Evolutionary conservation across 2,113 vertebrate genomes (phyloP), one percentile per base, ranked within the genome.

Genomic region (Pygoscelis antarcticus): DNA sequence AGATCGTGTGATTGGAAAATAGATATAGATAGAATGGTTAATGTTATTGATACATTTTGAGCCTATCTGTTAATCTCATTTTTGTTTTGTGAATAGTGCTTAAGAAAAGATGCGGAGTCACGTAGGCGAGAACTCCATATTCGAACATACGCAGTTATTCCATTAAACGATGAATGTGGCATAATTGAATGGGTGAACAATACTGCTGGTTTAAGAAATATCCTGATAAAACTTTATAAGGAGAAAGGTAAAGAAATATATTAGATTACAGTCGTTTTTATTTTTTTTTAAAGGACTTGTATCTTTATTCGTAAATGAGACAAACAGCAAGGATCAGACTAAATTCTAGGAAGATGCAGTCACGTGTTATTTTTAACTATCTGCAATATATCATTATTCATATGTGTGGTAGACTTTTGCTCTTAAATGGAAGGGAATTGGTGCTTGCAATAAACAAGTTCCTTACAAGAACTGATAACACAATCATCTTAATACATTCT

Each of bases 181-280:
- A 99, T 99, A 93, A 99, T 99, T 69, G 99, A 99, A 95, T 99
- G 99, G 99, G 99, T 99, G 91, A 99, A 99, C 98, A 99, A 99
- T 96, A 99, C 99, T 10, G 99, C 99, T 32, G 99, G 99, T 21
- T 98, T 99, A 44, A 98, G 99, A 94, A 98, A 99, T 97, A 99
- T 99, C 95, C 98, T 99, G 90, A 99, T 98, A 96, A 99, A 99
- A 95, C 98, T 99, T 61, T 99, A 99, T 89, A 99, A 99, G 95
- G 99, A 99, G 95, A 99, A 99, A 98, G 99, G 99, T 99, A 98
- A 97, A 44, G 19, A 74, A 54, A 38, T 26, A 9, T 10, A 30
- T 76, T 61, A 58, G 25, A 36, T 20, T 64, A 11, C 10, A 58
- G 47, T 49, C 22, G 6, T 84, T 32, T 26, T 82, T 25, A 42